Conservation (phyloP, 37 sponge, comb jelly and placozoan genomes). For the Oscarella lobularis region DNA sequence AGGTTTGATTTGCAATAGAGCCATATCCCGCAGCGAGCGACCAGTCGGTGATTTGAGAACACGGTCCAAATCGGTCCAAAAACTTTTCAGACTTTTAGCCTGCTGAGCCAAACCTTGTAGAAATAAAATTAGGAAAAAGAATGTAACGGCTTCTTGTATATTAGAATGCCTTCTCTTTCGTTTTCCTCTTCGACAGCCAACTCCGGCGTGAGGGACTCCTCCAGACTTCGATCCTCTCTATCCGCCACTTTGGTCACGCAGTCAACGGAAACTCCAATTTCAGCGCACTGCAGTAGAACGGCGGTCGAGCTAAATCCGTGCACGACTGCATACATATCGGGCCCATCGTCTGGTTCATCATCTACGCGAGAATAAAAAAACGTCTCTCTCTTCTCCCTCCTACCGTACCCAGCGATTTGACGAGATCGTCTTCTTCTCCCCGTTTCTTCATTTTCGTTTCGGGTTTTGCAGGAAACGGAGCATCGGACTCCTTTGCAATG, state of each 20-base stretch:
- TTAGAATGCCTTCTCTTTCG: no score
- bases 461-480: conserved; percentile 52
- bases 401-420: conserved; percentile 21
- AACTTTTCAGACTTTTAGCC: no score
- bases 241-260: conserved; percentile 30
- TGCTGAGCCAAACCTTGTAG: no score
- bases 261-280: conserved; percentile 18
- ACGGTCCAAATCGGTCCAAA: no score
- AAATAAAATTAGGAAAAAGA: no score
- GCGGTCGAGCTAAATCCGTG: conserved; percentile 30
- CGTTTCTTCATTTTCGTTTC: conserved; percentile 67
- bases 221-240: no score
- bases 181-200: conserved; percentile 15
- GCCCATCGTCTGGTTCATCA: conserved; percentile 75
- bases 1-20: conserved; percentile 13
- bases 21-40: conserved; percentile 49
- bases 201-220: no score
- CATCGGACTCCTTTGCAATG: conserved; percentile 10
- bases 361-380: conserved; percentile 15
- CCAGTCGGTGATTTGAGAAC: no score
- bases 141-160: no score
- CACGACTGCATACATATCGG: conserved; percentile 40
- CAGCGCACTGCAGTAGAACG: conserved; percentile 15
- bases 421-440: conserved; percentile 66
- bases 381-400: not conserved